Conservation (phyloP, 2,113 vertebrate species). For the Tragelaphus scriptus region DNA sequence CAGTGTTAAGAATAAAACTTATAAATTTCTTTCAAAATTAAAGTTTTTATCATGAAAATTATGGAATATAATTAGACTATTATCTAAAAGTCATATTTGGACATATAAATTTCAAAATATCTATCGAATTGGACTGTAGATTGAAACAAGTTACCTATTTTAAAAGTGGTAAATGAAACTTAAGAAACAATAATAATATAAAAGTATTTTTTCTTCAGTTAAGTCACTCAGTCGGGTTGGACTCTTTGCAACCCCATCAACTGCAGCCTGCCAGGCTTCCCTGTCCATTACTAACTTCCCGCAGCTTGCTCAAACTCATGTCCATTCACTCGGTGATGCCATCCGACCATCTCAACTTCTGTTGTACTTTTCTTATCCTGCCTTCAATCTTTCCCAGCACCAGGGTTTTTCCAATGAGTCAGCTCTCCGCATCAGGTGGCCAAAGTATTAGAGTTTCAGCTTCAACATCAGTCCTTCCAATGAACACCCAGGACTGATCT, state of each 20-base stretch:
- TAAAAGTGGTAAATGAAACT: neutral
- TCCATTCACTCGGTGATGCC: neutral
- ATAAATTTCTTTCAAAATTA: neutral
- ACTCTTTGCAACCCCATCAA: neutral
- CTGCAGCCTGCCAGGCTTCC: neutral
- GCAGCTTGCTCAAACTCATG: neutral
- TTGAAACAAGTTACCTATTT: neutral
- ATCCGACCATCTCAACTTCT: neutral
- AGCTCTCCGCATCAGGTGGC: neutral
- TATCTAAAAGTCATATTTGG: neutral
- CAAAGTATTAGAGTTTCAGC: neutral
- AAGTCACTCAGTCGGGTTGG: rapidly evolving
- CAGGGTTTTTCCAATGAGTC: neutral
- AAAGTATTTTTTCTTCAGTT: neutral
- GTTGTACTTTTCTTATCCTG: neutral
- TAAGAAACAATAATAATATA: neutral
- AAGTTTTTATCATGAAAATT: neutral
- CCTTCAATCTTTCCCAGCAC: neutral
- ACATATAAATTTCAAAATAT: neutral
- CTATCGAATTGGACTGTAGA: neutral
- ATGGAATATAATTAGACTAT: neutral
- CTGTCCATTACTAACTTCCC: neutral
- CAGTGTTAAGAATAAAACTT: neutral
- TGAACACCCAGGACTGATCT: neutral
- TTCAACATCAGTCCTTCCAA: neutral